Base-by-base conservation (phyloP, 1,140 invertebrate species). In the Sycophila sp. region DNA sequence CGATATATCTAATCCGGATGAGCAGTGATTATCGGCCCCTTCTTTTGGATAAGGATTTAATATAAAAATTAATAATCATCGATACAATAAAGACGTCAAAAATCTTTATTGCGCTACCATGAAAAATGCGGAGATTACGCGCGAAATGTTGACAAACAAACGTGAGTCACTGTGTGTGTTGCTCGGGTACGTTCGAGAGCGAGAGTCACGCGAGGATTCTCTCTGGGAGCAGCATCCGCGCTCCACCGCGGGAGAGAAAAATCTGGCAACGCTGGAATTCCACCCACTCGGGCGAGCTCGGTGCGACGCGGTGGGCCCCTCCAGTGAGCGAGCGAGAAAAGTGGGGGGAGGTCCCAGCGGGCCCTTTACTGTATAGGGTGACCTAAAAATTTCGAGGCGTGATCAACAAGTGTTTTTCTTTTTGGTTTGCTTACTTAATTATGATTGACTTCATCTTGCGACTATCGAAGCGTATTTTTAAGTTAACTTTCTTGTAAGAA, bases 211-310 rank as follows among this genome's bases (percentile, higher is more conserved):
- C 26, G 24, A 22, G 28, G 26, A 11, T 26, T 53, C 49, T n/a
- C 24, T 13, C 19, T 15, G 19, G 17, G 24, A 30, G 49, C n/a
- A n/a, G n/a, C n/a, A n/a, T n/a, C n/a, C n/a, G n/a, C n/a, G n/a
- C n/a, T n/a, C n/a, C n/a, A n/a, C n/a, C n/a, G 34, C 45, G 26
- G 24, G 51, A 72, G 73, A 73, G 26, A 36, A 60, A 67, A 72
- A 67, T 78, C 78, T 81, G 80, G 78, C 80, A 82, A 82, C 81
- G 65, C 72, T 77, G 79, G 77, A 83, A 81, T 82, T 81, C 80
- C 79, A 80, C 77, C 77, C 77, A 78, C 77, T 59, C 36, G 59
- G 42, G 42, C 42, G 19, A 24, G 19, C 42, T 2, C 42, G 5
- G 11, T 53, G 42, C 42, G 42, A 17, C 42, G 7, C 42, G 42